Evolutionary conservation across 2,888 invertebrate species (phyloP).

Genomic region (Pyrrhia umbra): DNA sequence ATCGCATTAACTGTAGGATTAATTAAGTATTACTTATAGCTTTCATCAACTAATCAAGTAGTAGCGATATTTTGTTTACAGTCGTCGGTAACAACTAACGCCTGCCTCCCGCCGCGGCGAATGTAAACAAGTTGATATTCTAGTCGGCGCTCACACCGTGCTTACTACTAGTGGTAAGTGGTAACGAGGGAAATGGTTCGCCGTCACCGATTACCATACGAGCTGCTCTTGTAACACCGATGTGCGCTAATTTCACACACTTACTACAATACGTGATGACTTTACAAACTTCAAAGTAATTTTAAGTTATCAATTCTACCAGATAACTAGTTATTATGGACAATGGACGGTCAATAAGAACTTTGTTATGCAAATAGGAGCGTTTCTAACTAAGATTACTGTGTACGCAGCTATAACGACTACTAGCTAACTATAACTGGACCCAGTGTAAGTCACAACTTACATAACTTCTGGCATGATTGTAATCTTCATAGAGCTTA

Average conservation of each 20-base stretch:
- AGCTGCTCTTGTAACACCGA: conserved; percentile 17
- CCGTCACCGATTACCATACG: conserved; percentile 51
- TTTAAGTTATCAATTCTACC: conserved; percentile 16
- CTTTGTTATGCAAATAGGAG: conserved; percentile 43
- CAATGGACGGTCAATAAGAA: conserved; percentile 31
- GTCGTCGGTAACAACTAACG: not conserved
- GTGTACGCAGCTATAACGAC: conserved; percentile 1
- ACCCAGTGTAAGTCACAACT: conserved; percentile 6
- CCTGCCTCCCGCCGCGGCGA: conserved; percentile 4
- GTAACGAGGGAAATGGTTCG: conserved; percentile 63
- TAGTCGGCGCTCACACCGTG: conserved; percentile 32
- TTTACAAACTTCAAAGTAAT: not conserved
- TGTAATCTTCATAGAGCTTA: not conserved
- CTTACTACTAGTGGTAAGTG: conserved; percentile 29
- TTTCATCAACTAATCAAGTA: not conserved
- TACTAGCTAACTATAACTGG: not conserved
- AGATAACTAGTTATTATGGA: conserved; percentile 33
- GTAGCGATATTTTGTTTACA: conserved; percentile 9
- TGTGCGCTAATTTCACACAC: conserved; percentile 4
- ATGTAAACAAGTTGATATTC: conserved; percentile 34
- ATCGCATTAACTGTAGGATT: not conserved
- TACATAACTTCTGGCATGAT: not conserved
- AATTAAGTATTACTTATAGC: not conserved
- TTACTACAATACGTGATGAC: not conserved
- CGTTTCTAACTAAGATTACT: conserved; percentile 5